phyloP scores from a whole-genome alignment of 1,140 invertebrate species.

The Armadillidium nasatum region DNA sequence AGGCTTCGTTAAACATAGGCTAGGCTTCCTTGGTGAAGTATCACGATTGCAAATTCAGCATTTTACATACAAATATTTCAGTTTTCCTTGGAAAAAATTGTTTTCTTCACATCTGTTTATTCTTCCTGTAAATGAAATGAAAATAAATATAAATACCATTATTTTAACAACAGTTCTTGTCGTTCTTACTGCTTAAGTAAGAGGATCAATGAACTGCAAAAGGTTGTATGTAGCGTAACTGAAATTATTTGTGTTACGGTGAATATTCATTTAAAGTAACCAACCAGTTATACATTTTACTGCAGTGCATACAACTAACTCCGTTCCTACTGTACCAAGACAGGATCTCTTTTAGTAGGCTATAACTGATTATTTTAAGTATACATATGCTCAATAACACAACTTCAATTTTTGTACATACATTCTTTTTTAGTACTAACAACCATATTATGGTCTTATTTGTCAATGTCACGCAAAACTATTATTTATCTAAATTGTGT shows the following conservation, averaged over 20 bases:
- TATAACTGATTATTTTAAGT: too few species aligned
- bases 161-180: too few species aligned
- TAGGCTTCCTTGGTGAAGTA: neutral
- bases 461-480: too few species aligned
- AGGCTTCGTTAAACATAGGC: neutral
- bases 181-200: too few species aligned
- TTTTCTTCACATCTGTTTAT: neutral
- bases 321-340: too few species aligned
- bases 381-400: too few species aligned
- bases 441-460: too few species aligned
- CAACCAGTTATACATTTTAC: neutral
- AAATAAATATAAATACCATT: neutral
- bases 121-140: neutral
- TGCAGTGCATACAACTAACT: too few species aligned
- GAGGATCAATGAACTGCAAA: neutral
- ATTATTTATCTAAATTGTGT: too few species aligned
- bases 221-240: neutral
- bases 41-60: neutral
- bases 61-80: neutral
- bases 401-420: too few species aligned
- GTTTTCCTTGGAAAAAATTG: neutral
- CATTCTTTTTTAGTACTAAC: too few species aligned
- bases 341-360: too few species aligned
- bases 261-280: neutral
- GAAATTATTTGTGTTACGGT: neutral